Conservation (phyloP, 2,113 vertebrate genomes). For the Aplodontia rufa region DNA sequence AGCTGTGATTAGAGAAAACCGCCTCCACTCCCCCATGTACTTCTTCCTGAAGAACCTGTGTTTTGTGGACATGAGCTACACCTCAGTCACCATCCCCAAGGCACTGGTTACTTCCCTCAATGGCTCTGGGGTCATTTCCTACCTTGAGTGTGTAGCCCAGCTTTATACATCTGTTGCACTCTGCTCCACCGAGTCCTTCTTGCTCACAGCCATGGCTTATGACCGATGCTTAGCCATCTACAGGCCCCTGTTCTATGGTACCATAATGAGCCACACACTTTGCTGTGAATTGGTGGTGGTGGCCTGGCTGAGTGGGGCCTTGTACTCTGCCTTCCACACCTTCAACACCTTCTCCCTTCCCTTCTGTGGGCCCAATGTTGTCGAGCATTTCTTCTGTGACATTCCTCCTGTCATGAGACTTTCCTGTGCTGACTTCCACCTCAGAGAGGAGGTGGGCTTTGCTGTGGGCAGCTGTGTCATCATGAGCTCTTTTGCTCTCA, state of each 20-base stretch:
- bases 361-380: constrained; percentile 21
- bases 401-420: constrained; percentile 48
- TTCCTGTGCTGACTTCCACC: background rate
- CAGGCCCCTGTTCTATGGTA: no score
- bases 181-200: constrained; percentile 20
- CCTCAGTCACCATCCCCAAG: background rate
- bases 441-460: background rate
- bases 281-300: background rate
- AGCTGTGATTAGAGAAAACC: no score
- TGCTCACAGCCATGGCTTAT: constrained; percentile 41
- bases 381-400: background rate
- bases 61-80: no score
- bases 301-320: constrained; percentile 29
- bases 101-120: background rate
- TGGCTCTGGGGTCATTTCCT: background rate
- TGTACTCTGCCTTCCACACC: constrained; percentile 16
- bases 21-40: no score
- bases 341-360: constrained; percentile 41
- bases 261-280: no score
- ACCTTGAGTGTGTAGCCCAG: constrained; percentile 15
- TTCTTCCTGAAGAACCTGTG: no score
- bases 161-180: background rate
- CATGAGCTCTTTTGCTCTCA: background rate
- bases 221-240: no score
- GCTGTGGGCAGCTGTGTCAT: background rate